Base-by-base conservation (phyloP, 1,140 invertebrate genomes). In the Aphaenogaster ashmeadi region DNA sequence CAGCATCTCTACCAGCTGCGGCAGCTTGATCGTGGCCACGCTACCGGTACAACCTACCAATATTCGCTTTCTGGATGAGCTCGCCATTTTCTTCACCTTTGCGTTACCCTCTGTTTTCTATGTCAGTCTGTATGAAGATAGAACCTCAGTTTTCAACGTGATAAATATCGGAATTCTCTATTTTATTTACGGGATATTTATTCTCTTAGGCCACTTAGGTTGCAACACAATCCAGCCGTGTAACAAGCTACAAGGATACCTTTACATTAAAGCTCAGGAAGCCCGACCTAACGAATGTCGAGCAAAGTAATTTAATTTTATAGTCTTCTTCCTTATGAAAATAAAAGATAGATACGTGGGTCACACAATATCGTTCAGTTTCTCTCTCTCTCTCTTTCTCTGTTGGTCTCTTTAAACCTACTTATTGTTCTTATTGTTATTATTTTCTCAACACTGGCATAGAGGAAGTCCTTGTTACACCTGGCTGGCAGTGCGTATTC, bases 21-120 rank as follows among this genome's bases (percentile, higher is more conserved):
- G 96, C 56, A 98, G 92, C 95, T 99, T 99, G 33, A 99, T 98
- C 9, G 98, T 97, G 36, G 99, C 99, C 8, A 99, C 98, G 95
- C 98, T 99, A 36, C 98, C 99, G 1, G 98, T 99, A 88, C 98
- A 98, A 50, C 97, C 98, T 75, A 99, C 94, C 50, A 99, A 93
- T 86, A 99, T 94, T 93, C 97, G 96, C 91, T 95, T 96, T 83
- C 90, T 93, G 81, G 88, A 88, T 9, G n/a, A 74, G 15, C 87
- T 77, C 56, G 93, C 89, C 93, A 94, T 94, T 74, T 85, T 88
- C 21, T 50, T 56, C 21, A 13, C 11, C 21, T n/a, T 62, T 21
- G 11, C 0, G 64, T 21, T 41, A 38, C 15, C n/a, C n/a, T n/a
- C 38, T 15, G 0, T 36, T 27, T 27, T 58, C 13, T 50, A 50